phyloP scores from a whole-genome alignment of 1,140 invertebrate species.

The Ceratina australensis region DNA sequence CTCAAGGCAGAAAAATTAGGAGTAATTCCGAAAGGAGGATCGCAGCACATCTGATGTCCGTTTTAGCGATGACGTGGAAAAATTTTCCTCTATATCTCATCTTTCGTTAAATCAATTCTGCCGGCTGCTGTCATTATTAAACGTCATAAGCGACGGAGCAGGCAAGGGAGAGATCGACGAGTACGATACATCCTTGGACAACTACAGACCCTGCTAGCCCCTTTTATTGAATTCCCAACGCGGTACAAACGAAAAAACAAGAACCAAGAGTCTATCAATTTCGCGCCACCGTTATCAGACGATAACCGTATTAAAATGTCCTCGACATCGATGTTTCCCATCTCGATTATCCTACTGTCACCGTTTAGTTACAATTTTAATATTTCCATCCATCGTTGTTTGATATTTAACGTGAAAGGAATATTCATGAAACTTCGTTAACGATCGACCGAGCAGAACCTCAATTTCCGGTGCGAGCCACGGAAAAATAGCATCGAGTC shows the following conservation, averaged over 20 bases:
- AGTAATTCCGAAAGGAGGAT: constrained; percentile 23
- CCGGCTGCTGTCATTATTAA: constrained; percentile 15
- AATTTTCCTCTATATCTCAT: background rate
- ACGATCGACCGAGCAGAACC: constrained; percentile 30
- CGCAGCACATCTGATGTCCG: background rate
- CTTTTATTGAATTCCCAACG: background rate
- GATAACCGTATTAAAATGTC: background rate
- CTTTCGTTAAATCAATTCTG: constrained; percentile 19
- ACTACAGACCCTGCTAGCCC: background rate
- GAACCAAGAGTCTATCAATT: background rate
- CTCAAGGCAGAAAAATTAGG: constrained; percentile 34
- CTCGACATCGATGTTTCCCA: background rate
- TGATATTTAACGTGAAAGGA: background rate
- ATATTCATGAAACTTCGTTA: constrained; percentile 31
- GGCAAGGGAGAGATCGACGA: background rate
- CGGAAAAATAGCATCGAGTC: background rate
- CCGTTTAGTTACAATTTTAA: background rate
- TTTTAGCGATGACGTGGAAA: background rate
- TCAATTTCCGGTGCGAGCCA: constrained; percentile 2
- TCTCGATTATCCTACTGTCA: background rate
- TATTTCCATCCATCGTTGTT: background rate
- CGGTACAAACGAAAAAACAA: background rate
- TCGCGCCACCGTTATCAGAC: background rate
- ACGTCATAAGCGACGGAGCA: constrained; percentile 18
- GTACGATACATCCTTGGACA: background rate